Evolutionary conservation across 2,888 invertebrate species (phyloP).

Genomic region (Tenthredo amoena): DNA sequence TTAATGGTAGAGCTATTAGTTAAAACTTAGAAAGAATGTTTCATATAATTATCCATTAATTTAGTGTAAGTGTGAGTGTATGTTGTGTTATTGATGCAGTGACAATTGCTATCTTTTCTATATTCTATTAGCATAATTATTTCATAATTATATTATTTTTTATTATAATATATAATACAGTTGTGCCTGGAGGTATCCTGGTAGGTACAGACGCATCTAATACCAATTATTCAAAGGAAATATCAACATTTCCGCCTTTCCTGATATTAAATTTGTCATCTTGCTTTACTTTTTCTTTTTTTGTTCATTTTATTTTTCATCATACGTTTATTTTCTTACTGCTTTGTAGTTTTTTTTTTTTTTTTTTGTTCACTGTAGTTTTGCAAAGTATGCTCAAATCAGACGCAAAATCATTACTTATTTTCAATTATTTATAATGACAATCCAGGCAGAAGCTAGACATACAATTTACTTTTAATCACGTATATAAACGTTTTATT

Average conservation of each 20-base stretch:
- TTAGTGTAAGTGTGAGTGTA: conserved; percentile 62
- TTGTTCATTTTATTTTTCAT: background rate
- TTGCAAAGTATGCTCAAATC: conserved; percentile 36
- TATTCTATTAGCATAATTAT: conserved; percentile 68
- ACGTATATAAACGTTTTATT: background rate
- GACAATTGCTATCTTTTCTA: conserved; percentile 59
- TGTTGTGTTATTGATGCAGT: conserved; percentile 58
- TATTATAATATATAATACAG: conserved; percentile 63
- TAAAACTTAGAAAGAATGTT: conserved; percentile 62
- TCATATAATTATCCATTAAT: conserved; percentile 58
- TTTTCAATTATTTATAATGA: conserved; percentile 19
- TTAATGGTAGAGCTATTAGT: conserved; percentile 60
- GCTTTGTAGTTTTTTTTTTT: background rate
- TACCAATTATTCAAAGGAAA: conserved; percentile 30
- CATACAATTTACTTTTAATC: background rate
- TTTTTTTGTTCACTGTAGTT: background rate
- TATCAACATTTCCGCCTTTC: conserved; percentile 33
- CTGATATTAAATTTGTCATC: conserved; percentile 50
- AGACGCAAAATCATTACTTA: background rate
- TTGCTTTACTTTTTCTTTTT: conserved; percentile 18
- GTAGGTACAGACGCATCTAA: conserved; percentile 48
- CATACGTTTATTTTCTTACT: background rate
- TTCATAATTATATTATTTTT: conserved; percentile 62
- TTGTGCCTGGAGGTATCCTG: conserved; percentile 71
- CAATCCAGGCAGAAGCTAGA: conserved; percentile 5